Evolutionary conservation across 1,140 invertebrate genomes (phyloP).

Genomic region (Chionoecetes opilio): DNA sequence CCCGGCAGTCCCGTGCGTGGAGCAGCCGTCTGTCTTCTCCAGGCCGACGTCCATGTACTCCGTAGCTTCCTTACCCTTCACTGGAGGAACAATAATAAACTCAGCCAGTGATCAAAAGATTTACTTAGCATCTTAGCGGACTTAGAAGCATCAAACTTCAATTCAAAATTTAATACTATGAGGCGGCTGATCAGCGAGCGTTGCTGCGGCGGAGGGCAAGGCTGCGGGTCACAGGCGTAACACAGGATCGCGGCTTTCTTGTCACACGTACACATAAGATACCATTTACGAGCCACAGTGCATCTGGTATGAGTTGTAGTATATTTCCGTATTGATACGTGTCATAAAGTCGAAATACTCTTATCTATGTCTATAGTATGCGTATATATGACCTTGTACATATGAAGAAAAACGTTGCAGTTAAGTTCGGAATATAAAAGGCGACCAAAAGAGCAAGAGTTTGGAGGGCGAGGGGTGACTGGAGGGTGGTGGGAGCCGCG

Average conservation of each 20-base stretch:
- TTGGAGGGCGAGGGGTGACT: background rate
- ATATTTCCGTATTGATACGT: slow-evolving; percentile 50
- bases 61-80: background rate
- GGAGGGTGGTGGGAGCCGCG: background rate
- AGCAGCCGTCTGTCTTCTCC: no score
- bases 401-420: background rate
- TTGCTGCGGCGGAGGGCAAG: background rate
- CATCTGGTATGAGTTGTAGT: background rate
- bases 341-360: slow-evolving; percentile 1
- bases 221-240: background rate
- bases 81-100: background rate
- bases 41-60: no score
- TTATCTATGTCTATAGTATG: slow-evolving; percentile 55
- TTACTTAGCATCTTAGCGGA: background rate
- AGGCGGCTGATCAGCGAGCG: background rate
- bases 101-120: background rate
- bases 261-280: background rate
- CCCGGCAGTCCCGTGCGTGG: no score
- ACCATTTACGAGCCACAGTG: no score
- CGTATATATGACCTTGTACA: slow-evolving; percentile 43
- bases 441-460: background rate
- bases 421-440: no score
- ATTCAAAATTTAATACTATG: no score
- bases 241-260: background rate
- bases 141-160: no score